Conservation (phyloP, 2,113 vertebrate species). For the Cyprichromis sp. region DNA sequence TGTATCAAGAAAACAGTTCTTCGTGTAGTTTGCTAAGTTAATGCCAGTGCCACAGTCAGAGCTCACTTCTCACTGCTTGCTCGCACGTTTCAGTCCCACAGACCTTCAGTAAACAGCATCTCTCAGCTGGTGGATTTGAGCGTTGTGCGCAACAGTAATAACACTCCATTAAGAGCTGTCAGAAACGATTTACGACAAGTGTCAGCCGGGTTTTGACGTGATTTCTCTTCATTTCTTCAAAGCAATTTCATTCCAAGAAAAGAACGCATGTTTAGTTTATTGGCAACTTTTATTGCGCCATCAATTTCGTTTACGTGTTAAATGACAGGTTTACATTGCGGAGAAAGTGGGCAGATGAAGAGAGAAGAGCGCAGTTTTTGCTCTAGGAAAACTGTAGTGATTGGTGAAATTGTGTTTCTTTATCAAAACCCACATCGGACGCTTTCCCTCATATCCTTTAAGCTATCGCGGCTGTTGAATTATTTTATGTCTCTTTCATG, state of each 20-base stretch:
- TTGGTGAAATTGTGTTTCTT: background rate
- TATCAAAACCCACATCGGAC: background rate
- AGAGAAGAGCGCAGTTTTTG: background rate
- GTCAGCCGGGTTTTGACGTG: conserved; percentile 30
- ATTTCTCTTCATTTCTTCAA: conserved; percentile 33
- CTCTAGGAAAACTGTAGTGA: background rate
- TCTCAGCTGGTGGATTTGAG: background rate
- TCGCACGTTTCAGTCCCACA: background rate
- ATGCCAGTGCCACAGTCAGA: background rate
- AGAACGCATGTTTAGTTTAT: background rate
- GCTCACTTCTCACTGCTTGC: background rate
- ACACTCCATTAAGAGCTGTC: conserved; percentile 53
- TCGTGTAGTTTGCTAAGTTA: conserved; percentile 17
- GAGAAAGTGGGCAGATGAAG: background rate
- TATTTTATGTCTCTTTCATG: conserved; percentile 31
- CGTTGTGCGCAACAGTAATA: conserved; percentile 47
- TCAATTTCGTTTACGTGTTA: conserved; percentile 15
- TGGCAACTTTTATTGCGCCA: conserved; percentile 49
- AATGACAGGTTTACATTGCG: conserved; percentile 16
- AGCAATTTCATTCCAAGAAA: conserved; percentile 6
- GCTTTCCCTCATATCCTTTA: background rate
- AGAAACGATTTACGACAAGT: conserved; percentile 48
- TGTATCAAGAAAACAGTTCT: background rate
- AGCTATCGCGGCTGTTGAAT: conserved; percentile 11
- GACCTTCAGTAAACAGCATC: background rate